Base-by-base conservation (phyloP, 2,113 vertebrate species). In the Seriola aureovittata region DNA sequence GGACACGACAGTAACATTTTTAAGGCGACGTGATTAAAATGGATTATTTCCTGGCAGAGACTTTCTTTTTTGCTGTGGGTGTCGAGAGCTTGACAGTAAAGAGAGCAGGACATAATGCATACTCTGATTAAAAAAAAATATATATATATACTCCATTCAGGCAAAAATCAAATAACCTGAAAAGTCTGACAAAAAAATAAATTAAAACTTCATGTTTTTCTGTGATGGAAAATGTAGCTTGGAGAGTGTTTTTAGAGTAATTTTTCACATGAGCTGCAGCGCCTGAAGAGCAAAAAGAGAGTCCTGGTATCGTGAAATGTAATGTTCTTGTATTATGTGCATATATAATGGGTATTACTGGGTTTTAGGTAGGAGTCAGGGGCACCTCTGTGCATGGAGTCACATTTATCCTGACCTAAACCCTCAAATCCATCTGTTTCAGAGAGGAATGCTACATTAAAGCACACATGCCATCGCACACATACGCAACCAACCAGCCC, bases 371-470 rank as follows among this genome's bases (percentile, higher is more conserved):
- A 50, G 59, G 74, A 52, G 62, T 59, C 19, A 2, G 58, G 10
- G n/a, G 63, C 6, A n/a, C 48, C 66, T 83, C 36, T 42, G 80
- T 58, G 75, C 59, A 9, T 5, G 19, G 69, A 79, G 74, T 71
- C 78, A 12, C 54, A 25, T 12, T 80, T 60, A 89, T 78, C 85
- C 72, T 11, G 13, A 77, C 32, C 50, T 78, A 74, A 85, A 78
- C 72, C 75, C 67, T 32, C 32, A 78, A 70, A 85, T 82, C 75
- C 82, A n/a, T 54, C 36, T n/a, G 65, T 87, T 87, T 77, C 46
- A 84, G 11, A 17, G 29, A 65, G 50, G 72, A 74, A 55, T 17
- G 65, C 63, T 0, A 16, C 50, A 50, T 29, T 36, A 58, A 60
- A 19, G 17, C 16, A 11, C 7, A 38, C 73, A 75, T 46, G 54